A percentile compares a stretch with the other conserved stretches of the same genome.
Evolutionary conservation across 2,888 invertebrate species (phyloP).

Genomic region (Morpho deidamia): DNA sequence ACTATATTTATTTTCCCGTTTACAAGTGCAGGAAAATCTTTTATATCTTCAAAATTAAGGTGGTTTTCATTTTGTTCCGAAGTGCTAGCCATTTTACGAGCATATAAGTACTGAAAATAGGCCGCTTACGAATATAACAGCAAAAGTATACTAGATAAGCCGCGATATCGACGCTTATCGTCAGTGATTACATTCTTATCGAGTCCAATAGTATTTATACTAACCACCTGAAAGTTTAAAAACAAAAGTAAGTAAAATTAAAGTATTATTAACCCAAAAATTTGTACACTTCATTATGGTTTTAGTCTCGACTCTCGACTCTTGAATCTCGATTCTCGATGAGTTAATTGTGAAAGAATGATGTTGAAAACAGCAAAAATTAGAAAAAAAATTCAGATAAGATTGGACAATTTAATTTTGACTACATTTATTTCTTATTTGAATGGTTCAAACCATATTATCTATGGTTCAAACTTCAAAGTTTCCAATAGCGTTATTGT

Average conservation of each 20-base stretch:
- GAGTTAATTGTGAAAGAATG: no score
- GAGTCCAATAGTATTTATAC: not conserved
- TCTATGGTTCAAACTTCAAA: no score
- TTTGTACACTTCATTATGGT: no score
- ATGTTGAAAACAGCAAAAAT: no score
- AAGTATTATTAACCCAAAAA: no score
- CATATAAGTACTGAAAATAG: slow-evolving; percentile 1
- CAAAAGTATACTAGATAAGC: slow-evolving; percentile 10
- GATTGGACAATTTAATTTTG: no score
- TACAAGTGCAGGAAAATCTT: slow-evolving; percentile 72
- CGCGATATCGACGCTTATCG: slow-evolving; percentile 16
- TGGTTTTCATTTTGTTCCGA: slow-evolving; percentile 29
- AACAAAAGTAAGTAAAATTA: not conserved
- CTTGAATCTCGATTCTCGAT: no score
- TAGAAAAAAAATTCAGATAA: no score
- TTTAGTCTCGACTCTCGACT: no score
- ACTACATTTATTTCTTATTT: no score
- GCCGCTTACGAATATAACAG: slow-evolving; percentile 11
- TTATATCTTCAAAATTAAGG: slow-evolving; percentile 40
- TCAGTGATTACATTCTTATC: slow-evolving; percentile 17
- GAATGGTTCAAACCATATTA: no score
- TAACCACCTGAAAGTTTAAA: slow-evolving; percentile 11
- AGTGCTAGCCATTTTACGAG: slow-evolving; percentile 44
- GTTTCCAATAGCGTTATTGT: no score
- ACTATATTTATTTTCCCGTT: slow-evolving; percentile 78